phyloP scores from a whole-genome alignment of 35 echinoderm and acorn worm genomes.

The Heliocidaris tuberculata region DNA sequence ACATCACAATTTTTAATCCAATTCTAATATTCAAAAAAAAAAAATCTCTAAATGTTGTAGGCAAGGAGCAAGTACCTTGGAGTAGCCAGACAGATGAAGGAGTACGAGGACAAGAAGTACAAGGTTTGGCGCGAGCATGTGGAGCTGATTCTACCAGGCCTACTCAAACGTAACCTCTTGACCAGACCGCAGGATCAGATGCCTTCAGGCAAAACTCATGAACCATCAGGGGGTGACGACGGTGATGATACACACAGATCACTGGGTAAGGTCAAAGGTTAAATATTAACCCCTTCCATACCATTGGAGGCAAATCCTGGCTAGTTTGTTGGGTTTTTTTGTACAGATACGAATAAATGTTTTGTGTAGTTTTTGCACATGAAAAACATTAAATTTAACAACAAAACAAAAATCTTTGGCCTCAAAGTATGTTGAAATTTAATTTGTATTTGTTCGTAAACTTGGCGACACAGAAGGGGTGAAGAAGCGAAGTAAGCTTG shows the following conservation, averaged over 20 bases:
- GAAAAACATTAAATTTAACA: too few species aligned
- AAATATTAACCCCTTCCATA: neutral
- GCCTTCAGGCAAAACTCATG: constrained; percentile 34
- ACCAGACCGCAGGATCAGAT: constrained; percentile 60
- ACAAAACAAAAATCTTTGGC: too few species aligned
- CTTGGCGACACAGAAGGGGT: too few species aligned
- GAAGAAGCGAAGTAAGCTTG: neutral
- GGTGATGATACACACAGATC: constrained; percentile 30
- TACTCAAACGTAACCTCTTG: constrained; percentile 87
- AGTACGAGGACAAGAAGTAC: constrained; percentile 97
- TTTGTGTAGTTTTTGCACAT: too few species aligned
- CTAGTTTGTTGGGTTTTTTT: too few species aligned
- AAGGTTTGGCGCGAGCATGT: constrained; percentile 77
- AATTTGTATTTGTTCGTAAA: too few species aligned
- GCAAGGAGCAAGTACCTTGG: constrained; percentile 93
- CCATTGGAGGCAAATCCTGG: too few species aligned
- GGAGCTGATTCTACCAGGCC: constrained; percentile 65
- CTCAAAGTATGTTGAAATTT: too few species aligned
- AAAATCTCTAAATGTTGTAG: too few species aligned
- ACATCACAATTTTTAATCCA: too few species aligned
- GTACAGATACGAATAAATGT: too few species aligned
- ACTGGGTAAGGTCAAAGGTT: neutral
- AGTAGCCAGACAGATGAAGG: constrained; percentile 94
- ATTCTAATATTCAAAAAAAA: too few species aligned
- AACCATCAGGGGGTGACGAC: constrained; percentile 36